phyloP scores from a whole-genome alignment of 2,113 vertebrate species.

The Oceanites oceanicus region DNA sequence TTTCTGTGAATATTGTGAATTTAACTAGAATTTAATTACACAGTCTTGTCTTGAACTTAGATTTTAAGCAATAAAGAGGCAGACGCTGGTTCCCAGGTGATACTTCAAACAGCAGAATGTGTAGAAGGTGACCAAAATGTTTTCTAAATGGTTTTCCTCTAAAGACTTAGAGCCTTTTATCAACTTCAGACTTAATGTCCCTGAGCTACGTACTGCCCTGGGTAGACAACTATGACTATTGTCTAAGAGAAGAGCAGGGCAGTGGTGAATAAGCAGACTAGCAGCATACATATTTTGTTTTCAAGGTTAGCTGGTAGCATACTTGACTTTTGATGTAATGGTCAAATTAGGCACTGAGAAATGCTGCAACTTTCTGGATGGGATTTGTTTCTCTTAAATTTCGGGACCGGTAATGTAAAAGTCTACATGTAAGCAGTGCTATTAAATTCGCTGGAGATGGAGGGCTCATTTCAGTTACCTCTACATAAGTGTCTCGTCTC shows the following conservation, averaged over 20 bases:
- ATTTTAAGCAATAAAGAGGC: neutral
- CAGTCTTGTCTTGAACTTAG: neutral
- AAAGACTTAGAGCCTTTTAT: neutral
- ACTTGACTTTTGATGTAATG: neutral
- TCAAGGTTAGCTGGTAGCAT: neutral
- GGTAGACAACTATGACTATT: neutral
- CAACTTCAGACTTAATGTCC: neutral
- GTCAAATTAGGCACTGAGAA: neutral
- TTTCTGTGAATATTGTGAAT: neutral
- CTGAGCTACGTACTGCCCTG: neutral
- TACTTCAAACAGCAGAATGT: neutral
- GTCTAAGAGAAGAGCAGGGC: neutral
- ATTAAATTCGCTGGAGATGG: neutral
- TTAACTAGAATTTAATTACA: neutral
- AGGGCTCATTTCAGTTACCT: neutral
- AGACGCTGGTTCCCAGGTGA: fast-evolving
- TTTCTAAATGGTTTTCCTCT: neutral
- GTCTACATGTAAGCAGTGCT: neutral
- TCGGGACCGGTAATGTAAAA: neutral
- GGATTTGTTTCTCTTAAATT: neutral
- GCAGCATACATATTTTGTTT: neutral
- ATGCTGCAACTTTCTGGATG: neutral
- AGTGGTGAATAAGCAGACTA: neutral
- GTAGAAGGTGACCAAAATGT: neutral
- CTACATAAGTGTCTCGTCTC: neutral